Evolutionary conservation across 1,140 invertebrate species (phyloP).

Genomic region (Glomeris maerens): DNA sequence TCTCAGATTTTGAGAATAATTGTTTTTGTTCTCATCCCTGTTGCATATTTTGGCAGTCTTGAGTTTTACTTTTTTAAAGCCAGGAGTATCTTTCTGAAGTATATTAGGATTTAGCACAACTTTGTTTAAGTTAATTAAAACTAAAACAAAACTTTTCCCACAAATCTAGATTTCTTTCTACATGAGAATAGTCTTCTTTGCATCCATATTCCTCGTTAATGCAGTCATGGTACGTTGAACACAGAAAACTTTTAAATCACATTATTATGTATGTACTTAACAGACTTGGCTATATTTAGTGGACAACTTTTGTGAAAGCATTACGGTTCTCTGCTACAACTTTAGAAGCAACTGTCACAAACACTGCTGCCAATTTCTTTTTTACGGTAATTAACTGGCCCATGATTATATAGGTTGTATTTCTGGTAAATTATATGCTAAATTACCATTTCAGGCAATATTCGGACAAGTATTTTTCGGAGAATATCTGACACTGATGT

Average conservation of each 20-base stretch:
- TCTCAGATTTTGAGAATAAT: too few relatives aligned
- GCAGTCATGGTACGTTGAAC: too few relatives aligned
- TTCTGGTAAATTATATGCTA: not conserved
- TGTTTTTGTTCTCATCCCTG: too few relatives aligned
- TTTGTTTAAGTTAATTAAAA: too few relatives aligned
- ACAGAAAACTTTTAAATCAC: too few relatives aligned
- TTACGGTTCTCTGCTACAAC: constrained; percentile 28
- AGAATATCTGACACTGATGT: constrained; percentile 27
- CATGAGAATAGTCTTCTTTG: constrained; percentile 23
- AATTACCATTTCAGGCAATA: constrained; percentile 24
- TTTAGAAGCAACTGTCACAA: constrained; percentile 32
- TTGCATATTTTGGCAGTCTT: too few relatives aligned
- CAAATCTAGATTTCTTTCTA: constrained; percentile 19
- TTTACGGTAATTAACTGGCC: constrained; percentile 26
- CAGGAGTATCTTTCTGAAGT: too few relatives aligned
- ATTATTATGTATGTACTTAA: too few relatives aligned
- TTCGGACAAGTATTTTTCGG: constrained; percentile 30
- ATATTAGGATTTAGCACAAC: too few relatives aligned
- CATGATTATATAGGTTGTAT: constrained; percentile 6
- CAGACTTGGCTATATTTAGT: too few relatives aligned
- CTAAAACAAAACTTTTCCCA: too few relatives aligned
- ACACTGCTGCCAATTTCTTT: constrained; percentile 34
- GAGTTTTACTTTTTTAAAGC: too few relatives aligned
- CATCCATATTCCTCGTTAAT: constrained; percentile 29
- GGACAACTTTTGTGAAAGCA: constrained; percentile 31